phyloP scores from a whole-genome alignment of 2,888 invertebrate species.

The Phaonia tiefii region DNA sequence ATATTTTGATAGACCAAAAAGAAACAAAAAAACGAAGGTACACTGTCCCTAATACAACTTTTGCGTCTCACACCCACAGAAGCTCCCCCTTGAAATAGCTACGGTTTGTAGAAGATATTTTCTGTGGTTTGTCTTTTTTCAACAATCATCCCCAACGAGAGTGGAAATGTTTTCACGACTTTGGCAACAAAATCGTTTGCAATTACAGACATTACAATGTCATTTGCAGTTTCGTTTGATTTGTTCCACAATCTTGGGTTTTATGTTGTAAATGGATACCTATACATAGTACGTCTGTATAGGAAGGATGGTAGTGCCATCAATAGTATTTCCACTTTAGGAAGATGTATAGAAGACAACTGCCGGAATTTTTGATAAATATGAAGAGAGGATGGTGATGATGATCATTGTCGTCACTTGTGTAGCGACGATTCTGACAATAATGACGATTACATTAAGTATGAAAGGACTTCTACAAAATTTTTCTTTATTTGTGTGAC shows the following conservation, averaged over 20 bases:
- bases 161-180: conserved; percentile 48
- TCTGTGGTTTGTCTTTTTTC: conserved; percentile 22
- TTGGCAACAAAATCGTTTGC: conserved; percentile 52
- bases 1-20: conserved; percentile 24
- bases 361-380: conserved; percentile 5
- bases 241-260: conserved; percentile 20
- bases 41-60: neutral
- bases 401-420: neutral
- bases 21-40: conserved; percentile 25
- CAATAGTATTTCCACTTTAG: conserved; percentile 18
- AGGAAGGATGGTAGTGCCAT: conserved; percentile 1
- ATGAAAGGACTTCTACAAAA: conserved; percentile 49
- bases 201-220: conserved; percentile 51
- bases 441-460: conserved; percentile 50
- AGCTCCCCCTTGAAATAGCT: neutral
- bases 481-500: conserved; percentile 34
- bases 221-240: conserved; percentile 56
- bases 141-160: conserved; percentile 24
- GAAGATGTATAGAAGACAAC: conserved; percentile 15
- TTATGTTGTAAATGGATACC: neutral
- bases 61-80: neutral
- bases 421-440: conserved; percentile 26
- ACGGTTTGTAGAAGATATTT: conserved; percentile 15
- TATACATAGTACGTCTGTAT: neutral
- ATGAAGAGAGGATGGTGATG: neutral